Conservation (phyloP, 2,113 vertebrate species). For the Calonectris borealis region DNA sequence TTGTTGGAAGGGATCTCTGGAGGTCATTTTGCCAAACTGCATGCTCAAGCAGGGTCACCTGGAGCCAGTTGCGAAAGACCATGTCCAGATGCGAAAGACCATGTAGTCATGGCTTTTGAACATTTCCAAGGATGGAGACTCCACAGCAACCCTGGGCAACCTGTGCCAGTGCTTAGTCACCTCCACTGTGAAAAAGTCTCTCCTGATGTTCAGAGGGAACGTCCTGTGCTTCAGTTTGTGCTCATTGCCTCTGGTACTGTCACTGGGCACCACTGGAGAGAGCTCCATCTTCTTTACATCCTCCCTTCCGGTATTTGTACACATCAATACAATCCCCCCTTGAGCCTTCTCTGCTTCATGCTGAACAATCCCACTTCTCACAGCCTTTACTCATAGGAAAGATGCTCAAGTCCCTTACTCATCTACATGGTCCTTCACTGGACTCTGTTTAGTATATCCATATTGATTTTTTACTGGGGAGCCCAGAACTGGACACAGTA, state of each 20-base stretch:
- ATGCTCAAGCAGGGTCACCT: neutral
- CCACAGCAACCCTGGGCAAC: neutral
- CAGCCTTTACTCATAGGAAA: neutral
- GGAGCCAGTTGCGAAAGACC: neutral
- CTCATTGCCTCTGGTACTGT: neutral
- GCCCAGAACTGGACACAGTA: neutral
- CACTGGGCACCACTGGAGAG: neutral
- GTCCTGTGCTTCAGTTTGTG: neutral
- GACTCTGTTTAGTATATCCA: too few species aligned
- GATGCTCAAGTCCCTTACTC: neutral
- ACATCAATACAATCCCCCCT: neutral
- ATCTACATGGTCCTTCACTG: neutral
- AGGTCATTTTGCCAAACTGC: neutral
- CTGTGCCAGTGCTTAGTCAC: fast-evolving
- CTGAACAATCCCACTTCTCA: neutral
- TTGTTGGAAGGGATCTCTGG: neutral
- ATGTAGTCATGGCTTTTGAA: neutral
- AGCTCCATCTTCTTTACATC: neutral
- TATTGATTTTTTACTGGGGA: neutral
- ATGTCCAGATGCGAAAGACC: neutral
- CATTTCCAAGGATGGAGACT: neutral
- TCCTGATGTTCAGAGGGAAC: neutral
- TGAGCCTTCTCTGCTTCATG: neutral
- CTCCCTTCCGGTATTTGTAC: neutral
- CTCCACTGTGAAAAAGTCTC: neutral